Evolutionary conservation across 2,797 vertebrate species (phyloP).

Genomic region (Buphagus erythrorhynchus): DNA sequence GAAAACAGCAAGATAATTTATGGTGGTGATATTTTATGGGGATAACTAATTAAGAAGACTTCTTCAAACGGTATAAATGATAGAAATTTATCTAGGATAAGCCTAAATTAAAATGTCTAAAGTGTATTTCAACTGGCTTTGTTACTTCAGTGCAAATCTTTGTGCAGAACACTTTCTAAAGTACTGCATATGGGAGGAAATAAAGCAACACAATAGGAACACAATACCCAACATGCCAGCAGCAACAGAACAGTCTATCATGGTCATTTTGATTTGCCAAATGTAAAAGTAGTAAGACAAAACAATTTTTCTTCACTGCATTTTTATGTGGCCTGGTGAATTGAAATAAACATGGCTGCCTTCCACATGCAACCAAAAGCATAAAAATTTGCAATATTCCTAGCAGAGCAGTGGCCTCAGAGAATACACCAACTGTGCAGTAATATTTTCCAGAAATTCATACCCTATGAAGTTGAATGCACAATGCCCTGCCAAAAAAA

Average conservation of each 20-base stretch:
- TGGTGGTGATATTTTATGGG: background rate
- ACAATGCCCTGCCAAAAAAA: background rate
- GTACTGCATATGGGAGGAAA: background rate
- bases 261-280: background rate
- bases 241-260: background rate
- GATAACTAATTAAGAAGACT: background rate
- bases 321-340: background rate
- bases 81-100: background rate
- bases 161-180: background rate
- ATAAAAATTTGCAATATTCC: background rate
- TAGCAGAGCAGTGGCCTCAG: background rate
- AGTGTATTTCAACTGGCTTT: background rate
- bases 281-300: background rate
- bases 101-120: background rate
- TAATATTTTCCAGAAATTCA: background rate
- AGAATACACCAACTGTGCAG: constrained; percentile 15
- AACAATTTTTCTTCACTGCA: background rate
- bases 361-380: background rate
- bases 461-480: background rate
- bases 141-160: background rate
- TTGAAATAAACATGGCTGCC: constrained; percentile 12
- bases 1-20: background rate
- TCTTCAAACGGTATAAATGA: background rate
- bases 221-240: background rate
- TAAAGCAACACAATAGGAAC: background rate